phyloP scores from a whole-genome alignment of 64 coral and sea anemone species.

The Dendronephthya gigantea region DNA sequence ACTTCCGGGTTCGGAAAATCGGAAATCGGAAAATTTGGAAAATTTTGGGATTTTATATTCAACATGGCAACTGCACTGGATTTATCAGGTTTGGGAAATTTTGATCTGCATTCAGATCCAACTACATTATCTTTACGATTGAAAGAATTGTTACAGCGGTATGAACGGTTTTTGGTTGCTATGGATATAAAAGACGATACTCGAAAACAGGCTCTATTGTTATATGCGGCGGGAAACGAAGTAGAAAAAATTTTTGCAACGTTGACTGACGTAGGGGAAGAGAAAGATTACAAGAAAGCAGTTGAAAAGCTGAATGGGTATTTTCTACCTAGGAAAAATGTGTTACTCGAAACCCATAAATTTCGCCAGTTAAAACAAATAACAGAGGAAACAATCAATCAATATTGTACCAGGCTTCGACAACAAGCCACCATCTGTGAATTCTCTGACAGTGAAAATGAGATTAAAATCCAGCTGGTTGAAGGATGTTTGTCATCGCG shows the following conservation, averaged over 20 bases:
- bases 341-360: background rate
- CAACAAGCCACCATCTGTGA: background rate
- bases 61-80: no score
- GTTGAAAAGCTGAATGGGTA: background rate
- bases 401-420: background rate
- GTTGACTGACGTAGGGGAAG: background rate
- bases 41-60: no score
- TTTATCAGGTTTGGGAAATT: no score
- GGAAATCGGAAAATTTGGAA: no score
- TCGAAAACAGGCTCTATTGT: background rate
- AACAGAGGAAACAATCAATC: background rate
- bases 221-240: background rate
- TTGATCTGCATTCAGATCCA: no score
- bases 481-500: background rate
- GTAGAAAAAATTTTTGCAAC: background rate
- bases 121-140: no score
- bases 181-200: no score
- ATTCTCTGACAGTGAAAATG: background rate
- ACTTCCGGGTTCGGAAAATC: no score
- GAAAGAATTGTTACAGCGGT: no score
- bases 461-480: conserved; percentile 3
- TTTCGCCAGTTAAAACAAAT: background rate
- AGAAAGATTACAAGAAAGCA: conserved; percentile 8
- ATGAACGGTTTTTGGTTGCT: no score
- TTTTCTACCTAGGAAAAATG: background rate